These are phyloP conservation scores for Trogon melanurus DNA, from an alignment of 2,113 vertebrate species.

Conservation along the genomic window DNA sequence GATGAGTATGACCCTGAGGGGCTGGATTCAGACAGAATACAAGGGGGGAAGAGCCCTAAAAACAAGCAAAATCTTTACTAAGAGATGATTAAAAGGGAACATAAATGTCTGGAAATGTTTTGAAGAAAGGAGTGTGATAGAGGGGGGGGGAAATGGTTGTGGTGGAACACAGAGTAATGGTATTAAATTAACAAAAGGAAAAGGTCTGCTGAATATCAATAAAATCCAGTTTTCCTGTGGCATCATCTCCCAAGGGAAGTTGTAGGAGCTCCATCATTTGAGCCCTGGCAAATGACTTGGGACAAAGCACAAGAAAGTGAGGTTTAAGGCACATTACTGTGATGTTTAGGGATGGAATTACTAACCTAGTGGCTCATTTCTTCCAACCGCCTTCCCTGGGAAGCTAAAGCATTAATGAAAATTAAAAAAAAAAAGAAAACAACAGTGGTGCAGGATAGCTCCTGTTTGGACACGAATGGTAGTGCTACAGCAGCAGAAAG, in stretches of 20 bases:
- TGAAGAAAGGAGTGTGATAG: background rate
- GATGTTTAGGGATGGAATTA: background rate
- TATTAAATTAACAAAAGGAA: conserved; percentile 51
- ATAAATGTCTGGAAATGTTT: conserved; percentile 51
- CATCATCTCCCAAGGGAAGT: conserved; percentile 17
- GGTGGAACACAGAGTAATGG: background rate
- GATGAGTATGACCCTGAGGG: conserved; percentile 55
- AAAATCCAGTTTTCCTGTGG: conserved; percentile 36
- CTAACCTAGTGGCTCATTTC: background rate
- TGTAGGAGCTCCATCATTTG: background rate
- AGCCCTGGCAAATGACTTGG: background rate
- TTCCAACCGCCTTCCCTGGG: background rate
- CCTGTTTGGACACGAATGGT: background rate
- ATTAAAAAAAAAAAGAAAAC: background rate
- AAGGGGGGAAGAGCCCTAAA: conserved; percentile 32
- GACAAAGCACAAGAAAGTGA: background rate
- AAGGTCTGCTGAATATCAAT: conserved; percentile 38
- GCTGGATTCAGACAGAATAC: conserved; percentile 30
- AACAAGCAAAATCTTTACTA: conserved; percentile 55
- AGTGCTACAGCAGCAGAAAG: background rate
- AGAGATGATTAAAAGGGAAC: conserved; percentile 51
- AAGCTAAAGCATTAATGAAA: background rate
- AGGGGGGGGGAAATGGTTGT: background rate
- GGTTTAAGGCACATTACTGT: conserved; percentile 14
- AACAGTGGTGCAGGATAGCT: fast-evolving